Base-by-base conservation (phyloP, 2,797 vertebrate species). In the Gorsachius magnificus region DNA sequence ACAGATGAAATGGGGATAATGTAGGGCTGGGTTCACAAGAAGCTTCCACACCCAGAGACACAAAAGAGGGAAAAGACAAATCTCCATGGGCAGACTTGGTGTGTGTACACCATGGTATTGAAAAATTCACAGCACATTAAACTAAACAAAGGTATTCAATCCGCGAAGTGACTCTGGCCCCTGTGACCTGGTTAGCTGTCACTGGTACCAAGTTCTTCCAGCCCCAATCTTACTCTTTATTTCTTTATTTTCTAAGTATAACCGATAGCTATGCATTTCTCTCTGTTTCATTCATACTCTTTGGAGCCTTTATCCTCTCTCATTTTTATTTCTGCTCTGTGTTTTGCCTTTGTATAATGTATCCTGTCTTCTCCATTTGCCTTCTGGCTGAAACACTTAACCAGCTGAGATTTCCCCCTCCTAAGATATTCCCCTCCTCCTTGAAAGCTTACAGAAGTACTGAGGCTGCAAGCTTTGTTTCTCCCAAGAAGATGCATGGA, bases 381-480 rank as follows among this genome's bases (percentile, higher is more conserved):
- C 75, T 95, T 87, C 71, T 76, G 91, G 68, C 77, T 80, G 80
- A 72, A 95, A 79, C 45, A 43, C 65, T 91, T 50, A 31, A 12
- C 68, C 57, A 78, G 77, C 68, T 81, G 78, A 93, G 78, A 46
- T 54, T 95, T 83, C n/a, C 25, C 38, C 19, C 50, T 38, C 14
- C 63, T 38, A 84, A 95, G 77, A 75, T 24, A 86, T 93, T 13
- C 43, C 46, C 22, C 41, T 94, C 50, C 56, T 84, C 28, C 85
- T 85, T 58, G 90, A 95, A 92, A 93, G 45, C 75, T 78, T 35
- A 29, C 36, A 87, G 41, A 90, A 95, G 45, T 87, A 86, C 88
- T 92, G 88, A 96, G 56, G 18, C 77, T 77, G 92, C 86, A 92
- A 68, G 28, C 53, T 80, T 48, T 56, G 33, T 38, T 17, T 60